Percentiles rank a stretch among this genome's conserved stretches.
These are phyloP conservation scores for Tethea ocularis DNA, from an alignment of 2,888 invertebrate species.

Conservation along the genomic window DNA sequence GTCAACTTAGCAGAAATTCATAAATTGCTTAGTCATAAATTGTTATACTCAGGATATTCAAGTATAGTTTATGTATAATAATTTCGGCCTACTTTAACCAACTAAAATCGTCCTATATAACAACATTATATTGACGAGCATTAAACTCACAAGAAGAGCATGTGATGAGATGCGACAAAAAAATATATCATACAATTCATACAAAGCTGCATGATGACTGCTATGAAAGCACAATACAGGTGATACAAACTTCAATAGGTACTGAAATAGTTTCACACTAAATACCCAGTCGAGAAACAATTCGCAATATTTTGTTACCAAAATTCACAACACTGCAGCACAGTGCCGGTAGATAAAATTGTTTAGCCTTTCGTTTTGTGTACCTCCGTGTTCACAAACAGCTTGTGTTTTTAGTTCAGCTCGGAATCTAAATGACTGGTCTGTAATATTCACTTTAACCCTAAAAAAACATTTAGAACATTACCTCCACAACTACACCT, in stretches of 20 bases:
- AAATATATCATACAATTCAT: not conserved
- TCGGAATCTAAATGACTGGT: not conserved
- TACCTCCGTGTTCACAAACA: conserved; percentile 30
- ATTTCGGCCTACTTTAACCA: too few species aligned
- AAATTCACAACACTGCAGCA: conserved; percentile 3
- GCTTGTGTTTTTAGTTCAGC: conserved; percentile 16
- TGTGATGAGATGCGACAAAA: not conserved
- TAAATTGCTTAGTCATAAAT: too few species aligned
- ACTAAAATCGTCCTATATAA: too few species aligned
- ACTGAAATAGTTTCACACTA: conserved; percentile 6
- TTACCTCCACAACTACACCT: not conserved
- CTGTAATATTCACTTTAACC: not conserved
- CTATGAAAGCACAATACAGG: conserved; percentile 1
- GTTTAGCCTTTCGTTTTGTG: conserved; percentile 32
- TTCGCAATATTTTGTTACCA: conserved; percentile 10
- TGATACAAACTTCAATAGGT: conserved; percentile 9
- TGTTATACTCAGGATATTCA: too few species aligned
- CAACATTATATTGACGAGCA: not conserved
- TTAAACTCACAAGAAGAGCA: not conserved
- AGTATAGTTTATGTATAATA: too few species aligned
- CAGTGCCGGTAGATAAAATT: conserved; percentile 25
- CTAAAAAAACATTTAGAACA: not conserved
- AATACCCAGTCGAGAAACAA: conserved; percentile 10
- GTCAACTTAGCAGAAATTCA: not conserved
- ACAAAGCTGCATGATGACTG: not conserved